Conservation (phyloP, 2,888 invertebrate genomes). For the Spilarctia lutea region DNA sequence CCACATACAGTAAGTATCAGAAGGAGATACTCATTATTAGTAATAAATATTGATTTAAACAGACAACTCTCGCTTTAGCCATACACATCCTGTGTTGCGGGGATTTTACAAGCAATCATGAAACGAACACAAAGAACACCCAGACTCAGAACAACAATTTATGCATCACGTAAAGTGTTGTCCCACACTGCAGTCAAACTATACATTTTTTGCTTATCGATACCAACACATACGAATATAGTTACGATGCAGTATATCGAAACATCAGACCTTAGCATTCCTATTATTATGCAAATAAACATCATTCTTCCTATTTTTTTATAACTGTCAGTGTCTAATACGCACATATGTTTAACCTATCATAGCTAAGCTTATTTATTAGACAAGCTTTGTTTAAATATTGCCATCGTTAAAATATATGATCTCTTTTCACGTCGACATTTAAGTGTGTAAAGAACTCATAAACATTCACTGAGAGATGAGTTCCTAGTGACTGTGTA, state of each 20-base stretch:
- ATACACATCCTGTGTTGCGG: too few species aligned
- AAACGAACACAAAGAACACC: too few species aligned
- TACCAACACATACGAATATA: not conserved
- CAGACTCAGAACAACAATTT: too few species aligned
- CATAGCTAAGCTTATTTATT: not conserved
- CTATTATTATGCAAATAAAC: not conserved
- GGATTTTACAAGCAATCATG: too few species aligned
- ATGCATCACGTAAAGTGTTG: too few species aligned
- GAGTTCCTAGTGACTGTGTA: not conserved
- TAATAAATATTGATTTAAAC: too few species aligned
- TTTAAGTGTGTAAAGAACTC: not conserved
- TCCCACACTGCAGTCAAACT: too few species aligned
- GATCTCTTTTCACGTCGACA: constrained; percentile 10
- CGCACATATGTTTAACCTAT: not conserved
- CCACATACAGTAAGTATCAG: too few species aligned
- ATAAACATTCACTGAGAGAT: not conserved
- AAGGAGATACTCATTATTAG: too few species aligned
- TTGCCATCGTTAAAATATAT: constrained; percentile 7
- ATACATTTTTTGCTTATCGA: too few species aligned
- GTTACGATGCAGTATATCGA: not conserved
- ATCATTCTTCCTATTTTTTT: not conserved
- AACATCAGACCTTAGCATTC: not conserved
- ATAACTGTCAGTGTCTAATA: too few species aligned
- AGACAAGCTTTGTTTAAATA: not conserved
- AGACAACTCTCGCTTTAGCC: too few species aligned